Evolutionary conservation across 2,113 vertebrate genomes (phyloP), one percentile per base, ranked within the genome.

Genomic region (Melanerpes formicivorus): DNA sequence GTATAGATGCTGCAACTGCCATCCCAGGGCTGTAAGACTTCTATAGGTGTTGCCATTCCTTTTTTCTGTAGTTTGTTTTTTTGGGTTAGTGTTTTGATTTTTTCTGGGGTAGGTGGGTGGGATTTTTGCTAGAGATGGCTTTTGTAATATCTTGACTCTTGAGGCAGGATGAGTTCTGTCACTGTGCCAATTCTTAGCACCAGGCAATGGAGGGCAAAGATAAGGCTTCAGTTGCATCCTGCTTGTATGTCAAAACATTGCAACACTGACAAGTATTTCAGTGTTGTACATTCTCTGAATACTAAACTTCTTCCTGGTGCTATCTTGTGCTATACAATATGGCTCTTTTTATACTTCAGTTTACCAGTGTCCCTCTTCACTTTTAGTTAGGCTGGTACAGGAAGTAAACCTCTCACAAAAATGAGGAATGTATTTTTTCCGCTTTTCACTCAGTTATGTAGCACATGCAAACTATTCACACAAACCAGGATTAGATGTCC

Each of bases 211-310:
- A 88, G 76, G 84, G 81, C 93, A 95, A 84, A 93, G 85, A 90
- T 88, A 89, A 93, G 90, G 65, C 91, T 95, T 96, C 93, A 95
- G 91, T 92, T 42, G 5, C 88, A 80, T 87, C 81, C 93, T 91
- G 87, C 69, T 95, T 93, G 71, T 48, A 65, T 69, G 92, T 92
- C 92, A 96, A 96, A 95, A 93, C 87, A 89, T 69, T 79, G 92
- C 91, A 87, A 80, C 84, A 65, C 9, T 96, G 92, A 88, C 90
- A 95, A 96, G 84, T 84, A 87, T 78, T 93, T 95, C 65, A 94
- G 89, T 72, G 78, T 58, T 1, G 6, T 59, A 80, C 72, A 13
- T 75, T 84, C 63, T 52, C 83, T 91, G 96, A 91, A 96, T 95
- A 83, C 79, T 92, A 91, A 94, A 79, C 71, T 64, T 95, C 44